Base-by-base conservation (phyloP, 2,797 vertebrate species). In the Ctenochaetus hawaiiensis region DNA sequence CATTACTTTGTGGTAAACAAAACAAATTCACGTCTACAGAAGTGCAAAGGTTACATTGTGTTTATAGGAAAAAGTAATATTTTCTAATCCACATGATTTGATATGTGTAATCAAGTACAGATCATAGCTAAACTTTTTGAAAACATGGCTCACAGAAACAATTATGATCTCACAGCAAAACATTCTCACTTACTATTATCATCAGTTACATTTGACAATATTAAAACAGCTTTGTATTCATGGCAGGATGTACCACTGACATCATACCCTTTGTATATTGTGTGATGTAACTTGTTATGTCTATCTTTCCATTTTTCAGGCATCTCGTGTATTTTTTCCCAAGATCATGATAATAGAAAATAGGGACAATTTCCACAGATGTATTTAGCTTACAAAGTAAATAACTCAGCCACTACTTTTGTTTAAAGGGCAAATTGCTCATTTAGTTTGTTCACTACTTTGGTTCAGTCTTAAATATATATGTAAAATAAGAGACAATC, bases 1-100 rank as follows among this genome's bases (percentile, higher is more conserved):
- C 45, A 66, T 67, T 69, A 37, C 54, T 56, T 78, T 59, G 49
- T 56, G 57, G 22, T 47, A 20, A 61, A 53, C 5, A n/a, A 72
- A 72, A 78, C 26, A 72, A 64, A 70, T 44, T 67, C 30, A 34
- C 30, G 5, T 34, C 30, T 6, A 34, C 30, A 34, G 30, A 34
- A 34, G 30, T 34, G 30, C 30, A 34, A 34, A 34, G 30, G 30
- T 34, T 34, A 34, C 30, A 11, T 6, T 16, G 8, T 23, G 26
- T 48, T 71, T 26, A 44, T 6, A 45, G 7, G 54, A 44, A 73
- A 41, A 58, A 37, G 10, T 16, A 22, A 66, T 20, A 18, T 30
- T 49, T 49, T 51, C 48, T 22, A 44, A 67, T 22, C 26, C 0
- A 1, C 18, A 30, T 23, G 41, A 13, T 49, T 14, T 17, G 14